Evolutionary conservation across 2,888 invertebrate species (phyloP).

Genomic region (Andricus curvator): DNA sequence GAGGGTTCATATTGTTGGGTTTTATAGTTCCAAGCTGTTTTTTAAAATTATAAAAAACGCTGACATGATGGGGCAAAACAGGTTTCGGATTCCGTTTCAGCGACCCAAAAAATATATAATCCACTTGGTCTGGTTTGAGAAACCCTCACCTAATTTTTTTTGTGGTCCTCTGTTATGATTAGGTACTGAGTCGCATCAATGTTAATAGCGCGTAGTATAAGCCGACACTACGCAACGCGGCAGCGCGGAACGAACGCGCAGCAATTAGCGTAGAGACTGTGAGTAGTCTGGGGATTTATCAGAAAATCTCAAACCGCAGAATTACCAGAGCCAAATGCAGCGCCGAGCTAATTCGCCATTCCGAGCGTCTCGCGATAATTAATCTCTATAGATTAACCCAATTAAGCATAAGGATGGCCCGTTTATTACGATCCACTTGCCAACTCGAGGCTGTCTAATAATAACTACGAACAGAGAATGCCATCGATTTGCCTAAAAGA

Average conservation of each 20-base stretch:
- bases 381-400: slow-evolving; percentile 71
- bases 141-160: too few species aligned
- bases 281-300: slow-evolving; percentile 43
- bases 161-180: too few species aligned
- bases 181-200: slow-evolving; percentile 5
- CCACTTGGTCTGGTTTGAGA: too few species aligned
- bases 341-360: slow-evolving; percentile 62
- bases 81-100: too few species aligned
- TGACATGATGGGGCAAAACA: too few species aligned
- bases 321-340: slow-evolving; percentile 41
- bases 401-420: slow-evolving; percentile 69
- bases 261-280: slow-evolving; percentile 33
- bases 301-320: slow-evolving; percentile 40
- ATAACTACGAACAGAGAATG: slow-evolving; percentile 65
- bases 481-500: slow-evolving; percentile 65
- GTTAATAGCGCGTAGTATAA: slow-evolving; percentile 33
- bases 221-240: not conserved
- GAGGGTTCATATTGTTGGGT: too few species aligned
- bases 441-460: slow-evolving; percentile 51
- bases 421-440: slow-evolving; percentile 61
- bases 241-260: slow-evolving; percentile 27
- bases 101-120: too few species aligned
- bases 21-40: too few species aligned
- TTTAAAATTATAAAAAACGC: too few species aligned
- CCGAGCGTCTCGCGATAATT: slow-evolving; percentile 65